A percentile compares a stretch with the other conserved stretches of the same genome.
These are phyloP conservation scores for Caenorhabditis uteleia DNA, from an alignment of 2,888 invertebrate genomes.

Conservation along the genomic window DNA sequence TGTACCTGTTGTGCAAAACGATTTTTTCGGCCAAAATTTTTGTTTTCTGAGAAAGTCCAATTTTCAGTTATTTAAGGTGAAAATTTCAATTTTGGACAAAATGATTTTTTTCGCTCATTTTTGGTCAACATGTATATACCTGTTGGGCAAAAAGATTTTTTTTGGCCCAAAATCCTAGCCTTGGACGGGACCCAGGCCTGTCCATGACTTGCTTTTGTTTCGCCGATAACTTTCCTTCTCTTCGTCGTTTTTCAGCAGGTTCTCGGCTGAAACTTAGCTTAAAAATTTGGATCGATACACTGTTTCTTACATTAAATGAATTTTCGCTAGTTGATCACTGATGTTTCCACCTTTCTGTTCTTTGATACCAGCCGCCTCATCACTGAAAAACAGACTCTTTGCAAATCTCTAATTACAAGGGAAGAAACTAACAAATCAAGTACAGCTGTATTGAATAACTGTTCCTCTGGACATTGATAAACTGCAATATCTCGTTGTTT, in stretches of 20 bases:
- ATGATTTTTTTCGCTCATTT: too few species aligned
- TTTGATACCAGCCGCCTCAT: constrained; percentile 55
- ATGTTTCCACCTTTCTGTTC: constrained; percentile 96
- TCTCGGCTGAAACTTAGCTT: constrained; percentile 73
- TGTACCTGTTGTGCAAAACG: too few species aligned
- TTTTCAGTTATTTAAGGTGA: too few species aligned
- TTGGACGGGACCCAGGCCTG: too few species aligned
- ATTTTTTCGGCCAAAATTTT: too few species aligned
- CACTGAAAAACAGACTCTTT: constrained; percentile 39
- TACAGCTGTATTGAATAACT: constrained; percentile 87
- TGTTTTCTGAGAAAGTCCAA: too few species aligned
- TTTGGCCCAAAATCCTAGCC: too few species aligned
- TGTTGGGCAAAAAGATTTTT: too few species aligned
- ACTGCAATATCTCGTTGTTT: constrained; percentile 75
- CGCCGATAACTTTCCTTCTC: constrained; percentile 75
- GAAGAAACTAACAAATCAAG: constrained; percentile 74
- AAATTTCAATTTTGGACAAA: too few species aligned
- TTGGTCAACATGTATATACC: too few species aligned
- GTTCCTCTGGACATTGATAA: constrained; percentile 84
- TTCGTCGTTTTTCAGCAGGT: constrained; percentile 80
- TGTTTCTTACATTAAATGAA: constrained; percentile 77
- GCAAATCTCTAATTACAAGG: background rate
- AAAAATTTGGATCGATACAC: background rate
- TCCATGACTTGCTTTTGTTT: constrained; percentile 91
- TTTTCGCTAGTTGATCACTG: constrained; percentile 92